Conservation (phyloP, 2,888 invertebrate genomes). For the Synanthedon tipuliformis region DNA sequence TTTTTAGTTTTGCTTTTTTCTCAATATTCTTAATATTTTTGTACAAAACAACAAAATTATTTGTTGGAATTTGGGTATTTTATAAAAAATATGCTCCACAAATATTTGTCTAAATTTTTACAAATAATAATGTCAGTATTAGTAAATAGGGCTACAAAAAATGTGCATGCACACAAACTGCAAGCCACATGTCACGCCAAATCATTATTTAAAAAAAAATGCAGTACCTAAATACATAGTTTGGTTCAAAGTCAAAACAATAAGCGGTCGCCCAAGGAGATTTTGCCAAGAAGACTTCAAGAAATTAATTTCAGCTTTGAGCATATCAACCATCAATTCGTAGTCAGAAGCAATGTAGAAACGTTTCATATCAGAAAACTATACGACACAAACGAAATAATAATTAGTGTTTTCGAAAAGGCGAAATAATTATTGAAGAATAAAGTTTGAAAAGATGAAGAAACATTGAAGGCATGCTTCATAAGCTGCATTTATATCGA, state of each 20-base stretch:
- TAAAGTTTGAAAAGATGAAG: no score
- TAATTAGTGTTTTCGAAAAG: not conserved
- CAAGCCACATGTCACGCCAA: conserved; percentile 26
- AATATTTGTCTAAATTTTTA: conserved; percentile 8
- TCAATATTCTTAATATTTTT: no score
- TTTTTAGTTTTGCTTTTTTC: no score
- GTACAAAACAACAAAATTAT: no score
- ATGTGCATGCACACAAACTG: conserved; percentile 11
- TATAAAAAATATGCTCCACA: no score
- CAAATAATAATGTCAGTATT: conserved; percentile 3
- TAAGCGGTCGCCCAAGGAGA: conserved; percentile 95
- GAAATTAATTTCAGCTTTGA: conserved; percentile 97
- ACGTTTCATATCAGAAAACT: conserved; percentile 97
- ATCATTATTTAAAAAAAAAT: not conserved
- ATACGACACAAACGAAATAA: conserved; percentile 31
- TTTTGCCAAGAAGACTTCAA: conserved; percentile 98
- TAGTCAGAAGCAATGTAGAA: conserved; percentile 99
- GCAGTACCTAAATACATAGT: conserved; percentile 85
- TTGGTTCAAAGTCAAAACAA: conserved; percentile 90
- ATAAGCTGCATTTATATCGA: no score
- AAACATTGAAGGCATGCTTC: no score
- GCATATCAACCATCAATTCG: conserved; percentile 97
- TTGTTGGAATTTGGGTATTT: no score
- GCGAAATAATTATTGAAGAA: no score
- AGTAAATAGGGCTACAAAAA: not conserved